Conservation (phyloP, 2,888 invertebrate genomes). For the Cosmia trapezina region DNA sequence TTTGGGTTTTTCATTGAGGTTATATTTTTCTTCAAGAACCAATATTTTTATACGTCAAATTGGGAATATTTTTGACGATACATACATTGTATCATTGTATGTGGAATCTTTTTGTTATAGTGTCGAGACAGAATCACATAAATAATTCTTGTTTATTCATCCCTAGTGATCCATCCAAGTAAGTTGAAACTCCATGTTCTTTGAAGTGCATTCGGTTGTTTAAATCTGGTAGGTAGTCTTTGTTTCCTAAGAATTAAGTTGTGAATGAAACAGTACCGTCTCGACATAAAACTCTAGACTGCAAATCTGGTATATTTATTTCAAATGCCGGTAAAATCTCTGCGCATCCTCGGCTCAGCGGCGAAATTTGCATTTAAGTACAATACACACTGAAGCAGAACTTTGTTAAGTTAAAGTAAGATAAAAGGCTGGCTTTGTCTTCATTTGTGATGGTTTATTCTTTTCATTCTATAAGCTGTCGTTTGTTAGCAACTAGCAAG, state of each 20-base stretch:
- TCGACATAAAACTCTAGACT: constrained; percentile 76
- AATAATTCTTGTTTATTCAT: constrained; percentile 48
- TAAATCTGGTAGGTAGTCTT: constrained; percentile 62
- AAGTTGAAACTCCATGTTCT: constrained; percentile 29
- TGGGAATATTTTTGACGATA: constrained; percentile 8
- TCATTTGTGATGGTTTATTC: constrained; percentile 53
- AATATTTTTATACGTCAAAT: constrained; percentile 11
- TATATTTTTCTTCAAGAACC: constrained; percentile 43
- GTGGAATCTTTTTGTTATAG: constrained; percentile 7
- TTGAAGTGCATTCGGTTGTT: constrained; percentile 43
- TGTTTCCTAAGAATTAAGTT: constrained; percentile 68
- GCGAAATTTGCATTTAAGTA: constrained; percentile 80
- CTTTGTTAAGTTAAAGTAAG: constrained; percentile 55
- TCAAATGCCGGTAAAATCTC: constrained; percentile 83
- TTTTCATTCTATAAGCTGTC: constrained; percentile 23
- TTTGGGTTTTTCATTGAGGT: constrained; percentile 40
- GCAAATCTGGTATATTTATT: constrained; percentile 87
- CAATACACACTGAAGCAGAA: constrained; percentile 71
- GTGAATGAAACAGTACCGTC: constrained; percentile 78
- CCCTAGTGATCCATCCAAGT: constrained; percentile 43
- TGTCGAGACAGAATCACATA: constrained; percentile 34
- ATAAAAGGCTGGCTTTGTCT: constrained; percentile 56
- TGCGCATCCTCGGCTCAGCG: constrained; percentile 79
- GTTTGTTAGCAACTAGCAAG: background rate
- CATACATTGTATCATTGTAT: background rate